A percentile compares a stretch with the other conserved stretches of the same genome.
Conservation (phyloP, 1,140 invertebrate species). For the Drosophila punjabiensis region DNA sequence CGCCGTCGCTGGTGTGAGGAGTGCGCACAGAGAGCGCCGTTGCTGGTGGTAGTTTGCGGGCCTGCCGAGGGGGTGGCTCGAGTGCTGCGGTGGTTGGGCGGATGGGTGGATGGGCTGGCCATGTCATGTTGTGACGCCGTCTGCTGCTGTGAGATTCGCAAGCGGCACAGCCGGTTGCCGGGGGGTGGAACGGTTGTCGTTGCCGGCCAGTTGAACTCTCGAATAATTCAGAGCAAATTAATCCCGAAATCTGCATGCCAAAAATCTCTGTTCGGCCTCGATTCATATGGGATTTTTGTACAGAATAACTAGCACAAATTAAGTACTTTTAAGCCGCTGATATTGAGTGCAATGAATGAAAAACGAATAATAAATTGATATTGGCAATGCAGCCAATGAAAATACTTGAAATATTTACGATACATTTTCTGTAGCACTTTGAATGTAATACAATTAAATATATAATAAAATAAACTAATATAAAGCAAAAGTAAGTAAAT, state of each 20-base stretch:
- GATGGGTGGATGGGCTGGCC: constrained; percentile 31
- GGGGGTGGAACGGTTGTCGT: constrained; percentile 45
- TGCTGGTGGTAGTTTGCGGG: constrained; percentile 17
- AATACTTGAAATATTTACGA: not conserved
- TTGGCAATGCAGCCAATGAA: too few species aligned
- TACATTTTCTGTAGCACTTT: not conserved
- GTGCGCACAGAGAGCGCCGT: constrained; percentile 49
- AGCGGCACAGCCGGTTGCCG: constrained; percentile 22
- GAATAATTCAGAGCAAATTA: constrained; percentile 27
- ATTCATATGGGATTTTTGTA: constrained; percentile 23
- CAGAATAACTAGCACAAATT: constrained; percentile 2
- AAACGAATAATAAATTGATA: not conserved
- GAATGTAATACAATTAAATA: not conserved
- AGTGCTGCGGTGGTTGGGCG: constrained; percentile 26
- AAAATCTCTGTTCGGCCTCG: constrained; percentile 18
- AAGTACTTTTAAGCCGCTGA: not conserved
- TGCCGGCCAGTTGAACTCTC: constrained; percentile 36
- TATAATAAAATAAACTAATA: too few species aligned
- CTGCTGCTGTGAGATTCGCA: constrained; percentile 33
- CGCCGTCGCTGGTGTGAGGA: constrained; percentile 37
- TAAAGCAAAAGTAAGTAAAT: not conserved
- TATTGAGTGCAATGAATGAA: not conserved
- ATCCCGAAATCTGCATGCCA: constrained; percentile 26
- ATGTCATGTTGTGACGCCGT: constrained; percentile 57
- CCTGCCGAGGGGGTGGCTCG: constrained; percentile 38